Evolutionary conservation across 2,797 vertebrate genomes (phyloP).

Genomic region (Myotis pilosus): DNA sequence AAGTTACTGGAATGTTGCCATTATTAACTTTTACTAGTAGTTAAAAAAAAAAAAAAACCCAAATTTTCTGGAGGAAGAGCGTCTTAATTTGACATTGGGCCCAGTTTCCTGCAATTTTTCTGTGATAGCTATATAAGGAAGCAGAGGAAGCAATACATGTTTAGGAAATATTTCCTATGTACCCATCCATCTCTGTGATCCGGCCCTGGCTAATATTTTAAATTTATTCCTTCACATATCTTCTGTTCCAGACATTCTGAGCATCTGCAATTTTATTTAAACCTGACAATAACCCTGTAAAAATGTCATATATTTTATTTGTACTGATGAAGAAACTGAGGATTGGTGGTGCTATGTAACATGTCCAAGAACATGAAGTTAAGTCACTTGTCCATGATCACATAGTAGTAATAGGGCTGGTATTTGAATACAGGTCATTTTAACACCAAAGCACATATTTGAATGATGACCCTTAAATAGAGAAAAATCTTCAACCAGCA

Average conservation of each 20-base stretch:
- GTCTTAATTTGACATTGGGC: background rate
- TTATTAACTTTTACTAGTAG: background rate
- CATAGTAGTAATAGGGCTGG: background rate
- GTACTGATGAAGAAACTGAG: background rate
- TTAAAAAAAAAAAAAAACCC: background rate
- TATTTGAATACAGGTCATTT: constrained; percentile 14
- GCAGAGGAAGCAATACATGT: background rate
- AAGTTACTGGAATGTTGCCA: background rate
- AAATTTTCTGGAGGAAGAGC: background rate
- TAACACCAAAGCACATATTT: background rate
- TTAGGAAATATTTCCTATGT: background rate
- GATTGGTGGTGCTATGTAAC: background rate
- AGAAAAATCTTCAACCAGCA: background rate
- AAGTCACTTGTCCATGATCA: background rate
- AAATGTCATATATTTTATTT: constrained; percentile 28
- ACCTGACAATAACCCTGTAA: background rate
- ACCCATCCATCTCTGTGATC: background rate
- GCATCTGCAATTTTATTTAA: background rate
- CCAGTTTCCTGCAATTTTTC: constrained; percentile 1
- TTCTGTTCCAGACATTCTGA: background rate
- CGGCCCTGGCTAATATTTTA: background rate
- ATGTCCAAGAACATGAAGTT: background rate
- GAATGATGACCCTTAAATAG: background rate
- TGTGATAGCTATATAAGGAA: background rate
- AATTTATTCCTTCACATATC: background rate